phyloP scores from a whole-genome alignment of 2,797 vertebrate genomes.

The Thaleichthys pacificus region DNA sequence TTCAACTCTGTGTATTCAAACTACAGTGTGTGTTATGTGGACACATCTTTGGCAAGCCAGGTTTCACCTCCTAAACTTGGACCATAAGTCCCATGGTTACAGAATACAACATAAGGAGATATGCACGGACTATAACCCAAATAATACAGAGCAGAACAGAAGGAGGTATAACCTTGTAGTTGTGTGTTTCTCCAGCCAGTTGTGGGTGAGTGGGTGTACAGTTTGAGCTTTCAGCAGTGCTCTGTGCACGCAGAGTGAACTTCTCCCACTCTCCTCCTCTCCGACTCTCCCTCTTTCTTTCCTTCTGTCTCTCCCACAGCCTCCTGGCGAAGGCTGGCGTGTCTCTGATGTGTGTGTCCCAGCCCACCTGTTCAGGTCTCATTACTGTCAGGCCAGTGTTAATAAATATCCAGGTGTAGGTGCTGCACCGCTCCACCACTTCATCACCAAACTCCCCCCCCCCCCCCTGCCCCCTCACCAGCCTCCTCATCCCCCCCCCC shows the following conservation, averaged over 20 bases:
- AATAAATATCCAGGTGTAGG: conserved; percentile 85
- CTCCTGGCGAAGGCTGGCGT: conserved; percentile 69
- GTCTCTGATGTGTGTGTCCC: conserved; percentile 76
- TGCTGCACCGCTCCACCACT: conserved; percentile 67
- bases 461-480: conserved; percentile 4
- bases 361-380: conserved; percentile 82
- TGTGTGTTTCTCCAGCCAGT: conserved; percentile 35
- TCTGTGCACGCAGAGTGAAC: conserved; percentile 67
- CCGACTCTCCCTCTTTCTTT: conserved; percentile 38
- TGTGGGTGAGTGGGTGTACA: conserved; percentile 60
- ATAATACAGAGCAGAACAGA: not conserved
- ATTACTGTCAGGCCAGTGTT: conserved; percentile 82
- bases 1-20: not conserved
- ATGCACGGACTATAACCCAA: too few relatives aligned
- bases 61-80: too few relatives aligned
- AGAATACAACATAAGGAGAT: not conserved
- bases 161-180: not conserved
- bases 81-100: not conserved
- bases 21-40: too few relatives aligned
- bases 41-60: too few relatives aligned
- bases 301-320: conserved; percentile 60
- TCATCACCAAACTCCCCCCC: conserved; percentile 74
- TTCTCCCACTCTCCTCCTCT: conserved; percentile 63
- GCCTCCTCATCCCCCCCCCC: conserved; percentile 61
- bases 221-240: conserved; percentile 51